Evolutionary conservation across 2,888 invertebrate species (phyloP), one percentile per base, ranked within the genome.

Genomic region (Eupsilia transversa): DNA sequence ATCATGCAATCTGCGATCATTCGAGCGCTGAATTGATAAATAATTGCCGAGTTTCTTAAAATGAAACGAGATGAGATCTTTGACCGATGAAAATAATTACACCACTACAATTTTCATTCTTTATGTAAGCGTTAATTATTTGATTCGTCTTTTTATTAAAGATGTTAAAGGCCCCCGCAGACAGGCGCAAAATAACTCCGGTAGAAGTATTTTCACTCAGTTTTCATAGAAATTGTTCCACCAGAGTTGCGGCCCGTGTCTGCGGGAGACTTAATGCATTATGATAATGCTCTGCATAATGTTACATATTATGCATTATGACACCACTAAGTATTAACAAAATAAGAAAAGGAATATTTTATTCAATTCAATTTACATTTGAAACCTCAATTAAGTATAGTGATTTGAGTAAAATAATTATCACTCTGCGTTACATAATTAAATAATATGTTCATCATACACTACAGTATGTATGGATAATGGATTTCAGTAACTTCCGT

Each of bases 1-100:
- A 87, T 89, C 86, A 86, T 88, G 92, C 91, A 88, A 92, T 91
- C 87, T 78, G 83, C 65, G 85, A 79, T 88, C 89, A 88, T 80
- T 90, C 86, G 87, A 89, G 87, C 91, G 88, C 73, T 77, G 69
- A 67, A 80, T 84, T 74, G 79, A 43, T 70, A 66, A 60, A 43
- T 80, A 74, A 77, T 72, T 60, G 20, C 59, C 0, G 23, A 63
- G 68, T 83, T 83, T 77, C 59, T 72, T 79, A 43, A 75, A 78
- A 74, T 27, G 60, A 33, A 70, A 56, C 33, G 33, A 68, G 41
- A 63, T 33, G n/a, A 63, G 49, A 80, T 79, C 41, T 57, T 33
- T 57, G 64, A 60, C 54, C 30, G 59, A 43, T 30, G 64, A 10
- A 27, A 43, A 46, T 46, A 46, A 46, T 23, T 46, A 46, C 46